A percentile compares a stretch with the other conserved stretches of the same genome.
phyloP scores from a whole-genome alignment of 1,140 invertebrate species.

The Ostrea edulis region DNA sequence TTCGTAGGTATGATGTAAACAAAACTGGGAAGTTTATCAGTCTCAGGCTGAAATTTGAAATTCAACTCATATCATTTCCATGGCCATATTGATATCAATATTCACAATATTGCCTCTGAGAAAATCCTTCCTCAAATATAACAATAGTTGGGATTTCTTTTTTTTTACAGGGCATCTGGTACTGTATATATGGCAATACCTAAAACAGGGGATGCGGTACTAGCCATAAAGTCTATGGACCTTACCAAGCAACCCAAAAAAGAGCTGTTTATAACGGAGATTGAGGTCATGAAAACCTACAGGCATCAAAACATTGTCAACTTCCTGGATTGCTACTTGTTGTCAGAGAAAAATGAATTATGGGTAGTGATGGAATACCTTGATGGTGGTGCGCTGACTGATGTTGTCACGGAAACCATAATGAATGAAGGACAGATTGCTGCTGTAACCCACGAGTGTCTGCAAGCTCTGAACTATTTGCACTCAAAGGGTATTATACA shows the following conservation, averaged over 20 bases:
- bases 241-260: slow-evolving; percentile 82
- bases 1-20: too few species aligned
- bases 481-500: slow-evolving; percentile 99
- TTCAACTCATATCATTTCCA: too few species aligned
- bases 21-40: too few species aligned
- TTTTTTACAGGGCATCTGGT: slow-evolving; percentile 79
- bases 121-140: too few species aligned
- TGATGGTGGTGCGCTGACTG: slow-evolving; percentile 82
- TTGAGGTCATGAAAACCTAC: slow-evolving; percentile 80
- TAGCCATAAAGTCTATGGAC: slow-evolving; percentile 82
- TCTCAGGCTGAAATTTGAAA: too few species aligned
- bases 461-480: slow-evolving; percentile 97
- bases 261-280: slow-evolving; percentile 82
- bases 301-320: slow-evolving; percentile 81
- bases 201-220: slow-evolving; percentile 70
- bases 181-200: slow-evolving; percentile 78
- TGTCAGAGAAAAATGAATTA: slow-evolving; percentile 84
- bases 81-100: too few species aligned
- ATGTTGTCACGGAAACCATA: slow-evolving; percentile 82
- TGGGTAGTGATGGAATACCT: slow-evolving; percentile 83
- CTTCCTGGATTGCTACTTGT: slow-evolving; percentile 93
- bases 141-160: not conserved
- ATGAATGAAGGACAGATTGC: slow-evolving; percentile 94
- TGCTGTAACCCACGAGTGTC: slow-evolving; percentile 93
- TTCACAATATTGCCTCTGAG: too few species aligned